phyloP scores from a whole-genome alignment of 2,113 vertebrate genomes.

The Brienomyrus brachyistius region DNA sequence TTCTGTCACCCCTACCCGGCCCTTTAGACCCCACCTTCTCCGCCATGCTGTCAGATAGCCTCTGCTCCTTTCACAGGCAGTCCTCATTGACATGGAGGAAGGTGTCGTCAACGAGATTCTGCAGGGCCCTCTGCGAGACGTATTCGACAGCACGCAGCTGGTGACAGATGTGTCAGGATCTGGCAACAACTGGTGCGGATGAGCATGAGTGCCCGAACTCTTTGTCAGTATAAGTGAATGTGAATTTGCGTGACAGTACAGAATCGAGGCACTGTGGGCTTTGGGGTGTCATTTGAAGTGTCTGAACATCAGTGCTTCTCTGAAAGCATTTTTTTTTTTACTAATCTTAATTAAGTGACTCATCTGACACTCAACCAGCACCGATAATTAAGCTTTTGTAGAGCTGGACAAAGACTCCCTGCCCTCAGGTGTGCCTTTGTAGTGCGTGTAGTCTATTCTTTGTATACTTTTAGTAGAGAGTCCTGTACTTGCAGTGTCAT shows the following conservation, averaged over 20 bases:
- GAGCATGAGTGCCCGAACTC: neutral
- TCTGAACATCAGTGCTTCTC: neutral
- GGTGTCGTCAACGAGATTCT: constrained; percentile 90
- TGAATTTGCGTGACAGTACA: neutral
- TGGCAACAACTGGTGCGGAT: constrained; percentile 93
- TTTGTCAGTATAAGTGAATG: neutral
- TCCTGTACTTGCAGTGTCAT: neutral
- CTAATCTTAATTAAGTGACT: neutral
- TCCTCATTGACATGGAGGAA: constrained; percentile 97
- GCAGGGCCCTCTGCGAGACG: constrained; percentile 81
- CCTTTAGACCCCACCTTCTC: neutral
- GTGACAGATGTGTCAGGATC: constrained; percentile 95
- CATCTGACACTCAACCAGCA: neutral
- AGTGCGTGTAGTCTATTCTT: neutral
- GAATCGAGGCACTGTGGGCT: neutral
- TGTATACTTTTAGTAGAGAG: neutral
- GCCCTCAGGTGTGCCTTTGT: neutral
- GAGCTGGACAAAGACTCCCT: neutral
- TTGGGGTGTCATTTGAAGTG: neutral
- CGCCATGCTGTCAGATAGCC: neutral
- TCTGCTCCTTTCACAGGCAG: constrained; percentile 65
- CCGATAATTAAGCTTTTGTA: neutral
- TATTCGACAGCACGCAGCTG: constrained; percentile 88
- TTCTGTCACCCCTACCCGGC: neutral
- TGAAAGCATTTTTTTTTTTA: neutral